Evolutionary conservation across 2,888 invertebrate genomes (phyloP).

Genomic region (Thecocarcelia acutangulata): DNA sequence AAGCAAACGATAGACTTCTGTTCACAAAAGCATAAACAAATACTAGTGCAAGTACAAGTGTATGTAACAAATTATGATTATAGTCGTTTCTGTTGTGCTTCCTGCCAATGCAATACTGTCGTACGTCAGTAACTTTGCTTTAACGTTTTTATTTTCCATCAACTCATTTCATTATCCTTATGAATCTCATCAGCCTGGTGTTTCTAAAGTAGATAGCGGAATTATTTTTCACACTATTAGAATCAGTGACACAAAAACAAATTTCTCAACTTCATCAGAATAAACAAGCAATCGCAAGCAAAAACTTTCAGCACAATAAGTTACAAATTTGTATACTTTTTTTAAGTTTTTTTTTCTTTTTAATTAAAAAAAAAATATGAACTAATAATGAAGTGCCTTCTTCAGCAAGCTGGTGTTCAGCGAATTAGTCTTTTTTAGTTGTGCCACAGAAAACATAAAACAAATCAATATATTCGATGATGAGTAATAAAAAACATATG

Average conservation of each 20-base stretch:
- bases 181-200: constrained; percentile 9
- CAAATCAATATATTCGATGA: no score
- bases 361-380: constrained; percentile 24
- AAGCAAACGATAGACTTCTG: not conserved
- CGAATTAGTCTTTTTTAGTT: constrained; percentile 1
- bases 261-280: not conserved
- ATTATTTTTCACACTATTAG: constrained; percentile 35
- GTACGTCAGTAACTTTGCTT: constrained; percentile 2
- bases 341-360: not conserved
- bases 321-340: constrained; percentile 31
- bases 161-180: constrained; percentile 16
- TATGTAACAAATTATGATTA: not conserved
- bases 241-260: not conserved
- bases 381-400: constrained; percentile 58
- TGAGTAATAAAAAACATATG: no score
- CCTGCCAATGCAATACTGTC: not conserved
- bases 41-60: not conserved
- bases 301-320: constrained; percentile 34
- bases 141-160: constrained; percentile 20
- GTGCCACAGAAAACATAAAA: not conserved
- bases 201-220: not conserved
- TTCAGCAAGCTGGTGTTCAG: constrained; percentile 11
- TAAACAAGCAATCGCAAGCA: constrained; percentile 1
- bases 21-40: not conserved
- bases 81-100: not conserved